Base-by-base conservation (phyloP, 2,888 invertebrate genomes). In the Panorpa germanica region DNA sequence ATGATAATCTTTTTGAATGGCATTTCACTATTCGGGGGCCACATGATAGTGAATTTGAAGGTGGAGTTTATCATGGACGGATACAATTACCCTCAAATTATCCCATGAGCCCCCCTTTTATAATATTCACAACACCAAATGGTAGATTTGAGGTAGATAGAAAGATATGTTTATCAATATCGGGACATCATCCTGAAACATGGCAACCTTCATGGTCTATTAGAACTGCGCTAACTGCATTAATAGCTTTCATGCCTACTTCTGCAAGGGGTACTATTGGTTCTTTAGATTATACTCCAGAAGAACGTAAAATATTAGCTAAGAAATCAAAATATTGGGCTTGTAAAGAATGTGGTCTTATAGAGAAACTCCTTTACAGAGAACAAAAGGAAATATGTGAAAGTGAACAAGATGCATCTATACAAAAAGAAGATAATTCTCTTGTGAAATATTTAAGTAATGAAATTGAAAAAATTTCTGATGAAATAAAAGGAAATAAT, bases 131-230 rank as follows among this genome's bases (percentile, higher is more conserved):
- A 29, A 93, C 91, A 14, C 88, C 88, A 3, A 93, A 88, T 53
- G 91, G 91, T 26, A 65, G 93, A 40, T 93, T 95, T 57, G 88
- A 91, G 58, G 68, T 71, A 6, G 81, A 85, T 50, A 88, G 83
- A 52, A 93, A 93, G 56, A 90, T 95, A 44, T 95, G 93, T 50
- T 57, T 93, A 39, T 90, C 86, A 37, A 93, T 93, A 44, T 91
- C 90, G 35, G 90, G 86, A 4, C 78, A 90, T 55, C 93, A 93
- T 52, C 93, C 91, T n/a, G 93, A 95, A 53, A 85, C 86, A 20
- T 95, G 93, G 93, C 85, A 88, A 47, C 93, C 93, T 15, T 88
- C 86, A 3, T 93, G 93, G 93, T 90, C 88, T 17, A 88, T 93
- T 39, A 65, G 91, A 37, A 93, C 91, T 30, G 90, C 90, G 8